Evolutionary conservation across 1,140 invertebrate species (phyloP), one percentile per base, ranked within the genome.

Genomic region (Portunus trituberculatus): DNA sequence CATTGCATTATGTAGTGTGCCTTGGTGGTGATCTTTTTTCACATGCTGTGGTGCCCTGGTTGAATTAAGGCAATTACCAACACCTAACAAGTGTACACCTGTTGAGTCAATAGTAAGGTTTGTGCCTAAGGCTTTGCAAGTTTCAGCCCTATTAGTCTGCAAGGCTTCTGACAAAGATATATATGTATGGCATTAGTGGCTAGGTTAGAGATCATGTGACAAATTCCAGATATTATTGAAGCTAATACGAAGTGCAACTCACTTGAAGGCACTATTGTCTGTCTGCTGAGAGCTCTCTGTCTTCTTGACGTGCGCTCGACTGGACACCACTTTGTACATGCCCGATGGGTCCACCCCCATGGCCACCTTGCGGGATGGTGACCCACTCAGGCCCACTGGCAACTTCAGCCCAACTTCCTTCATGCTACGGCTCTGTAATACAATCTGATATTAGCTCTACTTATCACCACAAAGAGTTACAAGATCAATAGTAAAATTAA

Each of bases 211-310:
- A 59, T 59, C 16, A 59, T 59, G 39, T 39, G 52, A 59, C 10
- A 12, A 59, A 59, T 91, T 46, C 45, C 20, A n/a, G 29, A n/a
- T 52, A 91, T 25, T 91, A 67, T 92, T 28, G 32, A 25, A 67
- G 8, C 8, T 76, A 29, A 31, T 3, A 76, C 28, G 76, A 8
- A 32, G 4, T 31, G 20, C 20, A 28, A 94, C 96, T 95, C 97
- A 97, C 96, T 97, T 97, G 96, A 97, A 97, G 48, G 97, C 97
- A 96, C 97, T 97, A 95, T 97, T 97, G 92, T 98, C 97, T 0
- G 97, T 98, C 96, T 98, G 97, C 95, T 97, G 97, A 12, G 97
- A 97, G 87, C 97, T 97, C 96, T 98, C 97, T 14, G 97, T 97
- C 95, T 98, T 98, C 95, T 96, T 96, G 86, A 96, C 96, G 92